Evolutionary conservation across 2,888 invertebrate genomes (phyloP).

Genomic region (Chalcis sispes): DNA sequence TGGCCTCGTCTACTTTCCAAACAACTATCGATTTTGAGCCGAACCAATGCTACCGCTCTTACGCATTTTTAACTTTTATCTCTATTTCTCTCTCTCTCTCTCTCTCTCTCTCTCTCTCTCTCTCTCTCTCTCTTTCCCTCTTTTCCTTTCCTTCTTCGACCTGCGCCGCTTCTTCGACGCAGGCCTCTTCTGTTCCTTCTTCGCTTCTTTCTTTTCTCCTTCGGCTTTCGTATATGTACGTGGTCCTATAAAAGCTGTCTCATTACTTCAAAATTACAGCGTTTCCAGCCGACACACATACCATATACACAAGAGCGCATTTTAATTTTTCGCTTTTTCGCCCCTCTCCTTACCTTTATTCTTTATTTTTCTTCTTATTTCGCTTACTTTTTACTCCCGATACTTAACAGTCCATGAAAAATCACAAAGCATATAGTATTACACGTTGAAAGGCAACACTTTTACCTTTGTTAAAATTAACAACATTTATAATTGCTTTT

Average conservation of each 20-base stretch:
- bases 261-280: slow-evolving; percentile 58
- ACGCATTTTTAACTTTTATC: slow-evolving; percentile 50
- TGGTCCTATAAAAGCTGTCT: slow-evolving; percentile 55
- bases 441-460: slow-evolving; percentile 37
- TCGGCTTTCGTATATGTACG: neutral
- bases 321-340: neutral
- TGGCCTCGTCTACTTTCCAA: slow-evolving; percentile 59
- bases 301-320: too few species aligned
- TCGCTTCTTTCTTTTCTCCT: neutral
- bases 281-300: slow-evolving; percentile 40
- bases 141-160: neutral
- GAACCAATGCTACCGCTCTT: slow-evolving; percentile 52
- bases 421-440: slow-evolving; percentile 43
- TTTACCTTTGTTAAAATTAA: neutral
- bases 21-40: slow-evolving; percentile 59
- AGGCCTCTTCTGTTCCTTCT: neutral
- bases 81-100: slow-evolving; percentile 20
- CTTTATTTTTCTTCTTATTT: slow-evolving; percentile 11
- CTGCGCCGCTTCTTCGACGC: neutral
- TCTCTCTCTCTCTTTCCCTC: neutral
- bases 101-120: neutral
- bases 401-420: slow-evolving; percentile 54
- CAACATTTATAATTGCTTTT: neutral
- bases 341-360: slow-evolving; percentile 24
- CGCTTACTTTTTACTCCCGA: slow-evolving; percentile 4